Conservation (phyloP, 2,797 vertebrate species). For the Siniperca obscura region DNA sequence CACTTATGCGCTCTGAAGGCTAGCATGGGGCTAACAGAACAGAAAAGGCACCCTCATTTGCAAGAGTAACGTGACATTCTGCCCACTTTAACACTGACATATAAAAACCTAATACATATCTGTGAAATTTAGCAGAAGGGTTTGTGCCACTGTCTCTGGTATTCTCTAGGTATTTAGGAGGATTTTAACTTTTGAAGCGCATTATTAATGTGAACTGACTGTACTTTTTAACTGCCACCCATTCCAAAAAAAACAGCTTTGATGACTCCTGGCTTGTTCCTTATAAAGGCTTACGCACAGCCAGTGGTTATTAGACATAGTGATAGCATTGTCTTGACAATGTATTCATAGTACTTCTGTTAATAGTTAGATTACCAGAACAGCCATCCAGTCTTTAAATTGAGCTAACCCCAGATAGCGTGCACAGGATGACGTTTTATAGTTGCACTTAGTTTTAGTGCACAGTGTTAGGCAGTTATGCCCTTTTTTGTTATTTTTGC, state of each 20-base stretch:
- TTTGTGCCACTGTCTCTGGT: slow-evolving; percentile 82
- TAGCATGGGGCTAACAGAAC: slow-evolving; percentile 18
- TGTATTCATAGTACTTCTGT: slow-evolving; percentile 55
- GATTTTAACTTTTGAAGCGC: slow-evolving; percentile 78
- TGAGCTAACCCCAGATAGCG: slow-evolving; percentile 55
- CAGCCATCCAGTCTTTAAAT: slow-evolving; percentile 57
- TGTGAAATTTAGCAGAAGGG: slow-evolving; percentile 83
- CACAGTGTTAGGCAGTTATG: slow-evolving; percentile 66
- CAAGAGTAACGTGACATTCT: slow-evolving; percentile 78
- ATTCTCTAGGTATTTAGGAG: slow-evolving; percentile 70
- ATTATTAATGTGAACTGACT: slow-evolving; percentile 78
- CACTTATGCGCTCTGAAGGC: slow-evolving; percentile 35
- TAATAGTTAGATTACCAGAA: slow-evolving; percentile 63
- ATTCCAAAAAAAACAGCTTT: slow-evolving; percentile 71
- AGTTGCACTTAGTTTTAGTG: slow-evolving; percentile 71
- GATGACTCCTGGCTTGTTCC: slow-evolving; percentile 51
- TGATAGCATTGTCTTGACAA: slow-evolving; percentile 55
- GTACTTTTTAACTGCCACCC: slow-evolving; percentile 75
- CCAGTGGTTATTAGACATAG: slow-evolving; percentile 52
- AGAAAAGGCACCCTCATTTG: slow-evolving; percentile 56
- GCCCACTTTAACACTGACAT: slow-evolving; percentile 80
- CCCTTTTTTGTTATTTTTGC: slow-evolving; percentile 61
- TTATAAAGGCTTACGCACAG: slow-evolving; percentile 39
- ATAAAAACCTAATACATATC: slow-evolving; percentile 83
- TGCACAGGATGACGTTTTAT: slow-evolving; percentile 60